Evolutionary conservation across 2,888 invertebrate genomes (phyloP), one percentile per base, ranked within the genome.

Genomic region (Doris montereyensis): DNA sequence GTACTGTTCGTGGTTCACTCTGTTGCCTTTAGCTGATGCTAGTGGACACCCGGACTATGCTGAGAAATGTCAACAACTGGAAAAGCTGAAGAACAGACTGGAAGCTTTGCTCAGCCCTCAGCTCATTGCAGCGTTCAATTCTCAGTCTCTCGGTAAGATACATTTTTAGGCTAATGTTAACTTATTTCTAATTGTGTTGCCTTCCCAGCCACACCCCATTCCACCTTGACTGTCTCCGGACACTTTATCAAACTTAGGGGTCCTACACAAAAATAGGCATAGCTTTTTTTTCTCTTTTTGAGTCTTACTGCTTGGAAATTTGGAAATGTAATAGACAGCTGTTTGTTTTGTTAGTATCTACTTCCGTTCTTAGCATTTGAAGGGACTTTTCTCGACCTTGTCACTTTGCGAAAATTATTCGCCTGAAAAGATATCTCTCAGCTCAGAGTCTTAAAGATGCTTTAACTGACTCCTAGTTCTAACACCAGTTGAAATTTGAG

Each of bases 101-200:
- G 98, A 98, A 91, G 97, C 97, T 0, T 94, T 97, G 83, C 94
- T 97, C 0, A 97, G 96, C 86, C 96, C 97, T 0, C 94, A 95
- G 65, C 93, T 98, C 2, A 95, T 97, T 0, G 95, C 96, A 85
- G 96, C 97, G 0, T 95, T 98, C 85, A 95, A 96, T 0, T 92
- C 94, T 74, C 94, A 93, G 75, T 94, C 94, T 87, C 91, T 94
- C 75, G 95, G 95, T 93, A 92, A 10, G 62, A 24, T 8, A 10
- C 8, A n/a, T 24, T 68, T 8, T 28, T 68, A 13, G 62, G n/a
- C n/a, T 13, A 62, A 62, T 62, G 26, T 62, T 62, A n/a, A 8
- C 26, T 62, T 62, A n/a, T 8, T 62, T 62, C 10, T 52, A 52
- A 10, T 13, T 52, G 17, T 52, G 17, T 13, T 52, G 17, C 10